A percentile compares a stretch with the other conserved stretches of the same genome.
Conservation (phyloP, 2,797 vertebrate species). For the Sphenopsis melanotis region DNA sequence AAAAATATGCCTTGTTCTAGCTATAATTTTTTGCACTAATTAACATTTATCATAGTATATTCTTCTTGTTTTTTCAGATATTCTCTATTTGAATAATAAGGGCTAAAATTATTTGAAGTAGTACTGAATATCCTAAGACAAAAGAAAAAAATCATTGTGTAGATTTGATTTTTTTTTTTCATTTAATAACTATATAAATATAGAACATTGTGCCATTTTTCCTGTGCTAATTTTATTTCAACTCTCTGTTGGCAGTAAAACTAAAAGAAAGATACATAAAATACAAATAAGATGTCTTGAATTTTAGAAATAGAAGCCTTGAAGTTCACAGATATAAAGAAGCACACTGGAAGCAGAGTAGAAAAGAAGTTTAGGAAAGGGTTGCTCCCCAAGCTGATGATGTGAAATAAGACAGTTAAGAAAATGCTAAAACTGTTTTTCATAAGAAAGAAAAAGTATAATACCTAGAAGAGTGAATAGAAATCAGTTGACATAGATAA, state of each 20-base stretch:
- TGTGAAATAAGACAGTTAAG: not conserved
- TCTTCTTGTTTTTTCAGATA: not conserved
- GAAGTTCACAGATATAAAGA: not conserved
- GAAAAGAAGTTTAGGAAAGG: not conserved
- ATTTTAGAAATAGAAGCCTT: not conserved
- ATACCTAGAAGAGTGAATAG: not conserved
- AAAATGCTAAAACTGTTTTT: not conserved
- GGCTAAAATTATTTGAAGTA: not conserved
- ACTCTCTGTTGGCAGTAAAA: not conserved
- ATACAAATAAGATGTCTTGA: not conserved
- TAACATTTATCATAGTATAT: not conserved
- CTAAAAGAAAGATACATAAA: not conserved
- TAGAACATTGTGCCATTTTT: not conserved
- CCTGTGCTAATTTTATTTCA: not conserved
- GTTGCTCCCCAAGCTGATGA: not conserved
- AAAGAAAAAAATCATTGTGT: not conserved
- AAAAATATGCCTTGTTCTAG: not conserved
- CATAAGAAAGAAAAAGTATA: not conserved
- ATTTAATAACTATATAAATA: not conserved
- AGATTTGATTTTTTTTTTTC: not conserved
- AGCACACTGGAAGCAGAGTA: not conserved
- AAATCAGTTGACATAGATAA: not conserved
- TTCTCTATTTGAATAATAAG: not conserved
- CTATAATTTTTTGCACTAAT: not conserved
- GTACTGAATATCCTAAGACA: not conserved